Evolutionary conservation across 2,113 vertebrate genomes (phyloP).

Genomic region (Solenodon paradoxus): DNA sequence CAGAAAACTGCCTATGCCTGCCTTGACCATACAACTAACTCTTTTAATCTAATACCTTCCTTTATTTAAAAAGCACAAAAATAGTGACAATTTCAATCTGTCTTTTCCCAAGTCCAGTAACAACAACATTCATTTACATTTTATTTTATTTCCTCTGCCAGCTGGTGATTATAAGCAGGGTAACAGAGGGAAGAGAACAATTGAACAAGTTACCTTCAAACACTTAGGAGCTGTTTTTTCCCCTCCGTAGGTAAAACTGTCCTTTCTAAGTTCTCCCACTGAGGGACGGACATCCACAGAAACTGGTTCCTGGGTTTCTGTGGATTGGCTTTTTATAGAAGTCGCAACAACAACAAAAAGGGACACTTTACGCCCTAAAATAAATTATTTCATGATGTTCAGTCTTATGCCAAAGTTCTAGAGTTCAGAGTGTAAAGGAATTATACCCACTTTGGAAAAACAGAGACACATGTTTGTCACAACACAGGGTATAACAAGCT

Average conservation of each 20-base stretch:
- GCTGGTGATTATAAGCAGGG: neutral
- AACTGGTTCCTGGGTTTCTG: neutral
- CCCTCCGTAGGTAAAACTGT: neutral
- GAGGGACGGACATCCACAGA: neutral
- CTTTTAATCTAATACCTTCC: neutral
- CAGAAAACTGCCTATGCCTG: neutral
- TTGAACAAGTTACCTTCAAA: neutral
- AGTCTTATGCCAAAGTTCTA: conserved; percentile 44
- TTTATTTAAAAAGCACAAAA: neutral
- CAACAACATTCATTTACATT: neutral
- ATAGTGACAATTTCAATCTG: neutral
- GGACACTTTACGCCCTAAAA: neutral
- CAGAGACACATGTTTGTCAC: conserved; percentile 50
- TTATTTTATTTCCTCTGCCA: neutral
- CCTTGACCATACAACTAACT: neutral
- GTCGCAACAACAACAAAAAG: neutral
- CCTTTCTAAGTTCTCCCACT: neutral
- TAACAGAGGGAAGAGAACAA: neutral
- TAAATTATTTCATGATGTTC: neutral
- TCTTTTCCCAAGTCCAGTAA: neutral
- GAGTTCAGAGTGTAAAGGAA: conserved; percentile 54
- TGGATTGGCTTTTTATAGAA: neutral
- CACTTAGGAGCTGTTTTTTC: neutral
- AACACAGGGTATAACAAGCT: conserved; percentile 42
- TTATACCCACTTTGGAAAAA: conserved; percentile 41